A percentile compares a stretch with the other conserved stretches of the same genome.
Conservation (phyloP, 2,888 invertebrate species). For the Lydus trimaculatus region DNA sequence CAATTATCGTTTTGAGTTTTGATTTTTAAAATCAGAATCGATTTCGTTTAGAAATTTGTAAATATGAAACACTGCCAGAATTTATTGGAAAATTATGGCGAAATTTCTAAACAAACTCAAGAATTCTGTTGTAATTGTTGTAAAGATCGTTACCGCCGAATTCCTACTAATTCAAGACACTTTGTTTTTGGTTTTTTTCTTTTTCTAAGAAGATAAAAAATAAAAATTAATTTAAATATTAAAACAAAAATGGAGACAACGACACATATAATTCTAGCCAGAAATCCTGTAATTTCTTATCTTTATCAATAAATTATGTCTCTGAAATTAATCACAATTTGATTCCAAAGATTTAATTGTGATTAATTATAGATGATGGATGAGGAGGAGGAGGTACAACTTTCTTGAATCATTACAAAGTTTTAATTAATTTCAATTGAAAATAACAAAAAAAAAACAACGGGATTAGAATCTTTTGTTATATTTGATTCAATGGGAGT, state of each 20-base stretch:
- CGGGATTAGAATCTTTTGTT: background rate
- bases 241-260: constrained; percentile 58
- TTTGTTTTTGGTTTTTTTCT: no score
- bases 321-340: background rate
- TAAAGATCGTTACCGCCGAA: constrained; percentile 51
- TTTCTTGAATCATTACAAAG: background rate
- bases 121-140: constrained; percentile 8
- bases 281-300: constrained; percentile 40
- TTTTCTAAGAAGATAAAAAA: no score
- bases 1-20: background rate
- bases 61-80: constrained; percentile 17
- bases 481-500: background rate
- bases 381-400: background rate
- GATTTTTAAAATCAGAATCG: constrained; percentile 22
- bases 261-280: constrained; percentile 55
- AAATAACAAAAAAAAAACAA: background rate
- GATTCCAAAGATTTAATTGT: background rate
- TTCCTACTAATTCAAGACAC: constrained; percentile 45
- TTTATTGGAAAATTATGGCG: constrained; percentile 3
- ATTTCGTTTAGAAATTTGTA: constrained; percentile 15
- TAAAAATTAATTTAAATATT: no score
- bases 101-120: constrained; percentile 1
- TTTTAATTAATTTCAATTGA: background rate
- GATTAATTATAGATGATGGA: background rate
- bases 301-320: constrained; percentile 19